Conservation (phyloP, 30 jellyfish, hydroid and myxozoan species). For the Sanderia malayensis region DNA sequence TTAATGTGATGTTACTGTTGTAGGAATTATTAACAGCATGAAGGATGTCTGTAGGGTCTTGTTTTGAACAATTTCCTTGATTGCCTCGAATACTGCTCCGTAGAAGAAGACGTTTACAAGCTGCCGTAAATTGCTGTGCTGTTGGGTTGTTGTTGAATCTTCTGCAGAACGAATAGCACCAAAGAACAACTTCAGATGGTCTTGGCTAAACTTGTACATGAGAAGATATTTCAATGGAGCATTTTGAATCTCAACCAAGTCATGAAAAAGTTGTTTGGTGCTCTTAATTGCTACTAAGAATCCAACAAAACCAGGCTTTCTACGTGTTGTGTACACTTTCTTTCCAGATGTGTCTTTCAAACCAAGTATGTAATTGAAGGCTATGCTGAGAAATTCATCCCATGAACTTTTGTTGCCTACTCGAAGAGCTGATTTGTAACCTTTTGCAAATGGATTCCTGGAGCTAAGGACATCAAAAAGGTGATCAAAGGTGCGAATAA, state of each 20-base stretch:
- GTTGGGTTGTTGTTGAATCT: constrained; percentile 56
- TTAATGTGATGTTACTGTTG: constrained; percentile 21
- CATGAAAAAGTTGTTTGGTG: background rate
- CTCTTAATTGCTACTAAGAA: constrained; percentile 7
- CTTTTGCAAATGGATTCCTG: constrained; percentile 29
- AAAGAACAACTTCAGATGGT: constrained; percentile 39
- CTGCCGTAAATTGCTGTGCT: constrained; percentile 34
- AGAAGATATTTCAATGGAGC: constrained; percentile 29
- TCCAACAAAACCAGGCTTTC: constrained; percentile 19
- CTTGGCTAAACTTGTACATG: constrained; percentile 48
- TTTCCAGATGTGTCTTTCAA: background rate
- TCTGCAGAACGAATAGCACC: constrained; percentile 45
- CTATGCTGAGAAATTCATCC: constrained; percentile 6
- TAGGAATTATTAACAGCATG: constrained; percentile 45
- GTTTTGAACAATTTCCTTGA: constrained; percentile 37
- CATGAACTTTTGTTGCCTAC: constrained; percentile 8
- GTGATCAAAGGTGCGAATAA: constrained; percentile 21
- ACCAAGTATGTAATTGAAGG: background rate
- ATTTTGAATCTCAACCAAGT: background rate
- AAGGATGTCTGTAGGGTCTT: constrained; percentile 51
- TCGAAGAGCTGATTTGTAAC: constrained; percentile 7
- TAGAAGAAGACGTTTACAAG: constrained; percentile 42
- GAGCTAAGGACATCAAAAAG: constrained; percentile 30
- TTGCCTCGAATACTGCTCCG: constrained; percentile 49
- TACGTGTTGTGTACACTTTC: background rate